Conservation (phyloP, 2,797 vertebrate species). For the Psittacula echo region DNA sequence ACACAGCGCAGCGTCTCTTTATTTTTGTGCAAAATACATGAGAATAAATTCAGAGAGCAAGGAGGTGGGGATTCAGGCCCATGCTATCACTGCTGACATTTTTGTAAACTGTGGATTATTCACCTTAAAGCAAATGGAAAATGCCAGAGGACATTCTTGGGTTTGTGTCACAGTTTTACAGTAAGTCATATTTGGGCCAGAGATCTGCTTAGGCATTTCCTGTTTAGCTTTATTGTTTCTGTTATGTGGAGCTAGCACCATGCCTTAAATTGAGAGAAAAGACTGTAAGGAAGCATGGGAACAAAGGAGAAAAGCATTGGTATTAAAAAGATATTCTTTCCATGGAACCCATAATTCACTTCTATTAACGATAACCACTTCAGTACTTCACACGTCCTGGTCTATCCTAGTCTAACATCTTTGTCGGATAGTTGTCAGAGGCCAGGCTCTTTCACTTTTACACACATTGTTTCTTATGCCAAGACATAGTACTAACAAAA, state of each 20-base stretch:
- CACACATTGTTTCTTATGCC: not conserved
- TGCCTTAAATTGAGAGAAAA: not conserved
- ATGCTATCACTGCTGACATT: not conserved
- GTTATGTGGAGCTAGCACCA: not conserved
- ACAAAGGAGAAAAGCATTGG: not conserved
- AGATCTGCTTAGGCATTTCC: slow-evolving; percentile 35
- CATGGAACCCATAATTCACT: not conserved
- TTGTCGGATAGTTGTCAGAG: not conserved
- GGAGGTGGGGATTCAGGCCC: not conserved
- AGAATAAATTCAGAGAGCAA: not conserved
- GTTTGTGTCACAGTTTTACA: not conserved
- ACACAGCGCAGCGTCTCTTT: not conserved
- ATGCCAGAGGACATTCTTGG: not conserved
- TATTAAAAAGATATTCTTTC: not conserved
- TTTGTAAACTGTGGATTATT: not conserved
- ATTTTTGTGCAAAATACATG: not conserved
- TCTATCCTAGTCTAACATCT: not conserved
- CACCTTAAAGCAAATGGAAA: not conserved
- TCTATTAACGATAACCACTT: not conserved
- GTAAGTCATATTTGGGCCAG: not conserved
- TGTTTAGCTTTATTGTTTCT: slow-evolving; percentile 28
- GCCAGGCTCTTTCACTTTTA: not conserved
- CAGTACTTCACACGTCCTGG: not conserved
- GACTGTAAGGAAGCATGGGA: not conserved
- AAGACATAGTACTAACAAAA: not conserved